Base-by-base conservation (phyloP, 1,140 invertebrate species). In the Hermetia illucens region DNA sequence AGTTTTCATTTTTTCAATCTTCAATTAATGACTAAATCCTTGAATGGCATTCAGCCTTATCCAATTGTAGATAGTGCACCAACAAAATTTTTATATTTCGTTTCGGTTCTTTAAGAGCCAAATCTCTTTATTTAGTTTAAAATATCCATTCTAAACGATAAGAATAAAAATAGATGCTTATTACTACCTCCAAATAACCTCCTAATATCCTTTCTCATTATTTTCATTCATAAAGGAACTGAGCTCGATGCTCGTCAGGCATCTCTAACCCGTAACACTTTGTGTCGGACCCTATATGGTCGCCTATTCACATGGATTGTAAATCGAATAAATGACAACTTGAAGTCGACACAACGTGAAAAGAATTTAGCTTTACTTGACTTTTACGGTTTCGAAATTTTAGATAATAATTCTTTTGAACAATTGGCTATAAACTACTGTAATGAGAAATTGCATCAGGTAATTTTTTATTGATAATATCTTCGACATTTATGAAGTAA, bases 381-480 rank as follows among this genome's bases (percentile, higher is more conserved):
- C 63, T 77, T 90, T 48, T 90, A 88, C 61, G 88, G 87, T 33
- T 89, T 90, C 63, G 86, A 91, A 67, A 72, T 75, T 29, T 73
- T 88, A 40, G 76, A 86, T 44, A 60, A 63, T 41, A 82, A 82
- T 63, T 66, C 70, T 17, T 78, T 83, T 46, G 77, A 80, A 59
- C 82, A 89, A 62, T 75, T 91, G 50, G 75, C 87, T 37, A 87
- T 90, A 47, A 93, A 93, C 69, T 90, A 88, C 61, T 86, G 83
- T 54, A 86, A 87, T 54, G 88, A 93, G 62, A 86, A 87, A 56
- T 69, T 91, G 36, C 85, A 91, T 55, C 81, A 59, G 40, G 55
- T 39, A 44, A 21, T 42, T 34, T 12, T 16, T 19, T 4, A 17
- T 13, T 12, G 16, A 19, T 22, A n/a, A 5, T 15, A 21, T 9